Percentiles rank a stretch among this genome's conserved stretches.
These are phyloP conservation scores for Anhinga rufa DNA, from an alignment of 2,113 vertebrate species.

Conservation along the genomic window DNA sequence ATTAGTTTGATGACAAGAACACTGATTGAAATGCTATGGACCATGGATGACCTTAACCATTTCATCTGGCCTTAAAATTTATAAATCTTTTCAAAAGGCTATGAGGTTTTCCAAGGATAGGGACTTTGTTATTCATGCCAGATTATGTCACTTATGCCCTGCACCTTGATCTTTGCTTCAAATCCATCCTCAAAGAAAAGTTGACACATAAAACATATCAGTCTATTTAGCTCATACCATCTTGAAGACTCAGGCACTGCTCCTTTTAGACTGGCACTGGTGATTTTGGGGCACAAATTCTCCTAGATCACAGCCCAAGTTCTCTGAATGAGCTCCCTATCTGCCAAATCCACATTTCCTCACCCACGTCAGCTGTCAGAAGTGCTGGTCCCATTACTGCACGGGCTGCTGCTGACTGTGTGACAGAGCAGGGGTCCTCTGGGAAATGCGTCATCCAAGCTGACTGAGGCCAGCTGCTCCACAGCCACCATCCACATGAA, in stretches of 20 bases:
- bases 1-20: background rate
- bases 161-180: background rate
- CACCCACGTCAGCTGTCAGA: background rate
- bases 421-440: background rate
- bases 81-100: background rate
- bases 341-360: background rate
- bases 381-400: background rate
- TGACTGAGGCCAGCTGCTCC: background rate
- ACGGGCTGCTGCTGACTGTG: background rate
- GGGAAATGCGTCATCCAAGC: background rate
- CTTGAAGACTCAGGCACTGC: background rate
- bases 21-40: background rate
- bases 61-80: background rate
- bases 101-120: background rate
- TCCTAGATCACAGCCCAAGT: background rate
- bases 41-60: background rate
- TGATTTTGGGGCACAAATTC: background rate
- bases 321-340: background rate
- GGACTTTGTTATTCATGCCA: background rate
- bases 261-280: background rate
- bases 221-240: background rate
- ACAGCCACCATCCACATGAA: background rate
- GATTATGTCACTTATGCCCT: background rate
- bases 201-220: background rate
- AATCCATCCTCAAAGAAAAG: background rate